A percentile compares a stretch with the other conserved stretches of the same genome.
Evolutionary conservation across 1,140 invertebrate species (phyloP).

Genomic region (Centruroides sculpturatus): DNA sequence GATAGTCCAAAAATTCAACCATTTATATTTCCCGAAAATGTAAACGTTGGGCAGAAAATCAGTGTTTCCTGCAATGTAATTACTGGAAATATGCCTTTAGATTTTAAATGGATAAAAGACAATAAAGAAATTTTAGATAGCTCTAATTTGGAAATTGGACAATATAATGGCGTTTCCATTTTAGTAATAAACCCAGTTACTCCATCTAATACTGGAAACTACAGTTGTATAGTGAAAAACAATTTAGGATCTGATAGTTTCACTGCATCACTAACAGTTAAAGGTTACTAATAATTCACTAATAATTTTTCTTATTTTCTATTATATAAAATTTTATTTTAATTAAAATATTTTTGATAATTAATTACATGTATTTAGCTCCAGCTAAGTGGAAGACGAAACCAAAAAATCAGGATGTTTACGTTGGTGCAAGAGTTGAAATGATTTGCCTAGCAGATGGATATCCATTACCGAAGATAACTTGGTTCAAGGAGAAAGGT

Average conservation of each 20-base stretch:
- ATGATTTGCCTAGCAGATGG: slow-evolving; percentile 92
- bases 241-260: slow-evolving; percentile 43
- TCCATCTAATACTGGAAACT: slow-evolving; percentile 48
- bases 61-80: slow-evolving; percentile 39
- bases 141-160: slow-evolving; percentile 11
- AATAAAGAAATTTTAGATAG: slow-evolving; percentile 22
- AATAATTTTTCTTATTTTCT: not conserved
- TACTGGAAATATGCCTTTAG: slow-evolving; percentile 57
- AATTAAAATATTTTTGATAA: not conserved
- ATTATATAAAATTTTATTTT: not conserved
- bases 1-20: slow-evolving; percentile 8
- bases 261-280: slow-evolving; percentile 41
- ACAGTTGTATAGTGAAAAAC: slow-evolving; percentile 55
- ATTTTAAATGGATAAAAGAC: slow-evolving; percentile 31
- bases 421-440: slow-evolving; percentile 77
- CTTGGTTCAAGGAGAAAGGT: slow-evolving; percentile 42
- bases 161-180: slow-evolving; percentile 24
- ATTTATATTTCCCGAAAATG: slow-evolving; percentile 4
- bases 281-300: slow-evolving; percentile 29
- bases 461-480: slow-evolving; percentile 79
- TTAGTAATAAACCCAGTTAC: slow-evolving; percentile 29
- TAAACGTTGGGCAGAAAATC: slow-evolving; percentile 2
- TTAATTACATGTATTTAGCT: slow-evolving; percentile 41
- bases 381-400: slow-evolving; percentile 91
- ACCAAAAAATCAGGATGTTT: slow-evolving; percentile 86